phyloP scores from a whole-genome alignment of 1,140 invertebrate genomes.

The Cardiocondyla obscurior region DNA sequence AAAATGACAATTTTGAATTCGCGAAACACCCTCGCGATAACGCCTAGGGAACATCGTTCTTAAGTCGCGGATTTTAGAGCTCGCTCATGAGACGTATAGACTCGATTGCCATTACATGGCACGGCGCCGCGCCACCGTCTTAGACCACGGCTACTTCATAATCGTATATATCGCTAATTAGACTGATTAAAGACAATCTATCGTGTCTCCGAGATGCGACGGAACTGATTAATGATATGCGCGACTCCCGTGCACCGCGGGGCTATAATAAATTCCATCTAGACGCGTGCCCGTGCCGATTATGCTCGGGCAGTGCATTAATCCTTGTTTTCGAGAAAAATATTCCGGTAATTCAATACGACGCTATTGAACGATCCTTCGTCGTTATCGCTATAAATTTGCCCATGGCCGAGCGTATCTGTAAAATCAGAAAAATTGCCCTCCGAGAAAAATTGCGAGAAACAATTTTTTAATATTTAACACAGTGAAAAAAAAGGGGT shows the following conservation, averaged over 20 bases:
- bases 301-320: constrained; percentile 8
- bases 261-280: constrained; percentile 51
- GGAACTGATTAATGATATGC: constrained; percentile 39
- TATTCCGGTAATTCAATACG: not conserved
- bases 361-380: not conserved
- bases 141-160: constrained; percentile 28
- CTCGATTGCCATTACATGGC: no score
- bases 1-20: no score
- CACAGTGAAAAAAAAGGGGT: no score
- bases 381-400: constrained; percentile 1
- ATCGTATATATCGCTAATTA: constrained; percentile 51
- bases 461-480: not conserved
- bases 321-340: not conserved
- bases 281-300: constrained; percentile 10
- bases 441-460: not conserved
- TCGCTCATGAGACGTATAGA: no score
- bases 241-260: constrained; percentile 31
- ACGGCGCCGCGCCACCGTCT: constrained; percentile 8
- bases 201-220: constrained; percentile 31
- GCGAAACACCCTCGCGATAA: no score
- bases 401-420: not conserved
- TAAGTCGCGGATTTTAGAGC: no score
- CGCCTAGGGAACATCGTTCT: no score
- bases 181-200: constrained; percentile 57
- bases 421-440: not conserved